phyloP scores from a whole-genome alignment of 1,140 invertebrate genomes.

The Hyles euphorbiae region DNA sequence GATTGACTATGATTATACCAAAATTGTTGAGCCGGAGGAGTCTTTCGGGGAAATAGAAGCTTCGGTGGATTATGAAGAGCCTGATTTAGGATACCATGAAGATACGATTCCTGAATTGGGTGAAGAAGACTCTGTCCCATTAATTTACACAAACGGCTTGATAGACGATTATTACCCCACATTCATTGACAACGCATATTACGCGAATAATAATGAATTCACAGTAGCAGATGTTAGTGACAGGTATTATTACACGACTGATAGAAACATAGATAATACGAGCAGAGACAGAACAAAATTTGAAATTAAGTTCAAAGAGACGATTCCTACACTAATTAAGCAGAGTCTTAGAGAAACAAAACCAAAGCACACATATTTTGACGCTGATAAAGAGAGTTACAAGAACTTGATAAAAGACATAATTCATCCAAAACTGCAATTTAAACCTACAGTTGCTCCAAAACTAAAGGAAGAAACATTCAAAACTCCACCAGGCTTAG shows the following conservation, averaged over 20 bases:
- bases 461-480: conserved; percentile 20
- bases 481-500: conserved; percentile 27
- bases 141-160: conserved; percentile 16
- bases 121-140: conserved; percentile 22
- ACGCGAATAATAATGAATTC: conserved; percentile 36
- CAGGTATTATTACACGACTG: conserved; percentile 37
- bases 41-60: too few species aligned
- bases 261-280: conserved; percentile 8
- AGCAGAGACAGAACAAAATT: conserved; percentile 2
- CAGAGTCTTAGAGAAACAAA: not conserved
- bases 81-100: not conserved
- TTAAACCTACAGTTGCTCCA: conserved; percentile 11
- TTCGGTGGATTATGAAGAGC: too few species aligned
- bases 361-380: conserved; percentile 5
- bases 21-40: too few species aligned
- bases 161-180: conserved; percentile 55
- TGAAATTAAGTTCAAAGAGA: conserved; percentile 1
- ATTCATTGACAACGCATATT: conserved; percentile 36
- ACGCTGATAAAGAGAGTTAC: conserved; percentile 1
- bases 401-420: conserved; percentile 1
- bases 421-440: conserved; percentile 3
- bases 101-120: conserved; percentile 14
- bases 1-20: too few species aligned
- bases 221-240: conserved; percentile 33
- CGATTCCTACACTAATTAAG: conserved; percentile 1